Percentiles rank a stretch among this genome's conserved stretches.
phyloP scores from a whole-genome alignment of 2,888 invertebrate genomes.

The Torymus texanus region DNA sequence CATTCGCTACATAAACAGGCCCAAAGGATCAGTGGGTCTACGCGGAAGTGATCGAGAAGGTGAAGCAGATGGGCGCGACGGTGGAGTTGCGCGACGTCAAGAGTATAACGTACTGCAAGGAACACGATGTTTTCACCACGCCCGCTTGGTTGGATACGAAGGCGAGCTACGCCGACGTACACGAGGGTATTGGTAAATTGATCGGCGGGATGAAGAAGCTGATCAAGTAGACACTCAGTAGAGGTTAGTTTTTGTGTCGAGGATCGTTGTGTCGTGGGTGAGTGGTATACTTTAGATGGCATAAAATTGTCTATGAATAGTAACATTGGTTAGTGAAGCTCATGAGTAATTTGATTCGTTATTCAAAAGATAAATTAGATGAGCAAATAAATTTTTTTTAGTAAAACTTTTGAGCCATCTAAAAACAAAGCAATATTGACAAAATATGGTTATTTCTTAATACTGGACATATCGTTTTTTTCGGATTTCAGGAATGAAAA shows the following conservation, averaged over 20 bases:
- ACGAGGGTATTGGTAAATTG: conserved; percentile 77
- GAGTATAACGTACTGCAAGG: conserved; percentile 75
- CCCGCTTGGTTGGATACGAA: conserved; percentile 78
- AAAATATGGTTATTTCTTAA: neutral
- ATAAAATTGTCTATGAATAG: too few species aligned
- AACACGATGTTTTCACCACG: conserved; percentile 77
- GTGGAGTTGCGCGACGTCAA: conserved; percentile 71
- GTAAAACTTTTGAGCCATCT: too few species aligned
- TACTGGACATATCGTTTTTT: conserved; percentile 12
- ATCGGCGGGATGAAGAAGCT: conserved; percentile 62
- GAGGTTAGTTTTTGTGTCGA: conserved; percentile 20
- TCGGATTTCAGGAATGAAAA: conserved; percentile 40
- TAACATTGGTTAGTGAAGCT: too few species aligned
- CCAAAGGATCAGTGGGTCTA: conserved; percentile 75
- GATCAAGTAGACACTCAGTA: conserved; percentile 44
- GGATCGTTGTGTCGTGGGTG: too few species aligned
- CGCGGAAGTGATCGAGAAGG: conserved; percentile 75
- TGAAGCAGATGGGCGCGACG: conserved; percentile 76
- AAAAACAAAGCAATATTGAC: too few species aligned
- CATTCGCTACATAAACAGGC: conserved; percentile 59
- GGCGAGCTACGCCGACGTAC: conserved; percentile 75
- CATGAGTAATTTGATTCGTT: too few species aligned
- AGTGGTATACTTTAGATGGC: too few species aligned
- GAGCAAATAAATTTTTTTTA: too few species aligned
- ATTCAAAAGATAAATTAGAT: too few species aligned